Percentiles rank a stretch among this genome's conserved stretches.
Conservation (phyloP, 2,888 invertebrate genomes). For the Eupithecia dodoneata region DNA sequence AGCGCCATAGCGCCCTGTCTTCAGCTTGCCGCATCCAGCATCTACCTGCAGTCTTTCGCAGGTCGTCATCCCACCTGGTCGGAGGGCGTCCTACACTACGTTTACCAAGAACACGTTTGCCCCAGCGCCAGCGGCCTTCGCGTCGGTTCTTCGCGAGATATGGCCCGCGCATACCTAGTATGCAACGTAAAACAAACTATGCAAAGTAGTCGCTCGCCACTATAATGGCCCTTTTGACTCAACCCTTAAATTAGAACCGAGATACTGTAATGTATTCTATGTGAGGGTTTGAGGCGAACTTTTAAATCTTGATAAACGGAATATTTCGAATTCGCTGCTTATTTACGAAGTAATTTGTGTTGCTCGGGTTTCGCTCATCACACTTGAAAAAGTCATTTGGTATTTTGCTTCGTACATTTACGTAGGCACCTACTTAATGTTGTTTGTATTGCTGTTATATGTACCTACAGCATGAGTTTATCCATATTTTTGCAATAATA, state of each 20-base stretch:
- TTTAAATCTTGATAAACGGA: constrained; percentile 25
- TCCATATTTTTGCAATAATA: too few relatives aligned
- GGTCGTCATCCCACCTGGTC: too few relatives aligned
- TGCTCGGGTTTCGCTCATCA: constrained; percentile 12
- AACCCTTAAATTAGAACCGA: constrained; percentile 7
- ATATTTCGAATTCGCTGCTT: constrained; percentile 9
- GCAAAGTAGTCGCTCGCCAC: neutral
- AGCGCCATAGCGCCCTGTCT: too few relatives aligned
- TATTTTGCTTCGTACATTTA: neutral
- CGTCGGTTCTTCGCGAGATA: too few relatives aligned
- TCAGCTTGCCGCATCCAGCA: too few relatives aligned
- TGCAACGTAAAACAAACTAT: neutral
- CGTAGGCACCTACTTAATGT: constrained; percentile 1
- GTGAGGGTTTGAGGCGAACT: constrained; percentile 11
- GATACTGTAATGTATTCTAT: neutral
- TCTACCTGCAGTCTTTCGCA: too few relatives aligned
- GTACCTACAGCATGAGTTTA: too few relatives aligned
- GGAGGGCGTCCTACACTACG: too few relatives aligned
- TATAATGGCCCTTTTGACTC: neutral
- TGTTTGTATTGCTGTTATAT: neutral
- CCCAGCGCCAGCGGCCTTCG: too few relatives aligned
- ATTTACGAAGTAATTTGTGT: constrained; percentile 12
- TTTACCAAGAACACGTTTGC: too few relatives aligned
- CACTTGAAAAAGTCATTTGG: constrained; percentile 8
- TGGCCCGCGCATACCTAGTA: neutral